Percentiles rank a stretch among this genome's conserved stretches.
Conservation (phyloP, 2,797 vertebrate genomes). For the Molossus alvarezi region DNA sequence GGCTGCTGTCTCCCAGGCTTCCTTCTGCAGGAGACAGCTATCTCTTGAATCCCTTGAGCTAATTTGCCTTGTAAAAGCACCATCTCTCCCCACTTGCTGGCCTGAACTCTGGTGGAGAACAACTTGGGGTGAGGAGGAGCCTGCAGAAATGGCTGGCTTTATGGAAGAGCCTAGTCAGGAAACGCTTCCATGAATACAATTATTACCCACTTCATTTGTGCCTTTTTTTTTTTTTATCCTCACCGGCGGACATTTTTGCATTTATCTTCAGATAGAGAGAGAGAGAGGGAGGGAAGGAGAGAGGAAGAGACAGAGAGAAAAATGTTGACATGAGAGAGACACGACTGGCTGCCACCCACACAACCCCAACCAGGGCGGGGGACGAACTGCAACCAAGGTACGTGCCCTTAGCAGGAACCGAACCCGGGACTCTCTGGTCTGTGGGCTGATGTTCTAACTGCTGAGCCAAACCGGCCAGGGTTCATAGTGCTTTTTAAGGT, state of each 20-base stretch:
- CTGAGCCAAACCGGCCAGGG: no score
- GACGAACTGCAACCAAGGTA: no score
- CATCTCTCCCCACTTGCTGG: neutral
- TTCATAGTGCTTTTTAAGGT: neutral
- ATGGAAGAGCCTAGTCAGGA: neutral
- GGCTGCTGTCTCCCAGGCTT: neutral
- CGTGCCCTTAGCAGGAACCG: no score
- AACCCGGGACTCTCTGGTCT: no score
- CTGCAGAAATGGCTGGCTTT: neutral
- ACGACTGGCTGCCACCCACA: no score
- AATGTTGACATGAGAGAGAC: no score
- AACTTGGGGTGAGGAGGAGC: neutral
- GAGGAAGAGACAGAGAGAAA: no score
- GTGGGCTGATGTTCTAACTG: no score
- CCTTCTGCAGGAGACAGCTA: neutral
- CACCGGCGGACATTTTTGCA: no score
- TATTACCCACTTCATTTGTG: neutral
- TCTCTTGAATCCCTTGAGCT: slow-evolving; percentile 16
- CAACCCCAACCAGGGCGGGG: no score
- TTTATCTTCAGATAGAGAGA: no score
- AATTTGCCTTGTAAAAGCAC: neutral
- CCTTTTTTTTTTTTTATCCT: neutral
- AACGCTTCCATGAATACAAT: neutral
- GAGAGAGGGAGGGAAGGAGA: no score
- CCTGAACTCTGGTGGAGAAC: neutral